These are phyloP conservation scores for Gortyna flavago DNA, from an alignment of 2,888 invertebrate genomes.

Conservation along the genomic window DNA sequence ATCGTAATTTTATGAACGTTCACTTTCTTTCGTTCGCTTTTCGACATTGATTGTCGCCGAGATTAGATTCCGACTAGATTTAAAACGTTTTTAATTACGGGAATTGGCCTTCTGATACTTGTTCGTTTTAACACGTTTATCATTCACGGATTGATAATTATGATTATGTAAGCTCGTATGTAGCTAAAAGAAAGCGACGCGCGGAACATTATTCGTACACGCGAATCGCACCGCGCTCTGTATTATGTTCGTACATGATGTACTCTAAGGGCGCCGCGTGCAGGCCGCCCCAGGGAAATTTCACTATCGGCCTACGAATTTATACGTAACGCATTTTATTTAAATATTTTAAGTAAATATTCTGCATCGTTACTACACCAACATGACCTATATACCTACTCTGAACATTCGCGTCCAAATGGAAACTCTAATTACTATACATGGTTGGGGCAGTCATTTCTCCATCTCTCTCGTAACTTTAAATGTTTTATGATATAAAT, in stretches of 20 bases:
- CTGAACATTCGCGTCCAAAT: not conserved
- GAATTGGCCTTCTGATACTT: not conserved
- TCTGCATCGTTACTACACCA: conserved; percentile 7
- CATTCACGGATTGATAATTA: not conserved
- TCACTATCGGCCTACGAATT: conserved; percentile 51
- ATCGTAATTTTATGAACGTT: too few species aligned
- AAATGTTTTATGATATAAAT: too few species aligned
- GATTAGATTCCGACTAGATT: too few species aligned
- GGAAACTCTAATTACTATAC: not conserved
- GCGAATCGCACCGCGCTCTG: not conserved
- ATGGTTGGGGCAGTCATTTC: too few species aligned
- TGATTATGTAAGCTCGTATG: not conserved
- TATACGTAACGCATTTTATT: conserved; percentile 46
- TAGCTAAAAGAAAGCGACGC: not conserved
- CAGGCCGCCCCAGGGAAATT: conserved; percentile 60
- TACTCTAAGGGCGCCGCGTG: conserved; percentile 16
- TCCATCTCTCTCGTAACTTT: too few species aligned
- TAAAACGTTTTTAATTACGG: too few species aligned
- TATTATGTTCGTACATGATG: conserved; percentile 4
- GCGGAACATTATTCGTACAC: not conserved
- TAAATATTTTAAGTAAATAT: conserved; percentile 32
- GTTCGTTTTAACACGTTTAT: not conserved
- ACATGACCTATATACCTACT: not conserved
- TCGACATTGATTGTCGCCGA: too few species aligned
- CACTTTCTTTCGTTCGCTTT: too few species aligned